Evolutionary conservation across 2,797 vertebrate genomes (phyloP).

Genomic region (Coccyzus lansbergi): DNA sequence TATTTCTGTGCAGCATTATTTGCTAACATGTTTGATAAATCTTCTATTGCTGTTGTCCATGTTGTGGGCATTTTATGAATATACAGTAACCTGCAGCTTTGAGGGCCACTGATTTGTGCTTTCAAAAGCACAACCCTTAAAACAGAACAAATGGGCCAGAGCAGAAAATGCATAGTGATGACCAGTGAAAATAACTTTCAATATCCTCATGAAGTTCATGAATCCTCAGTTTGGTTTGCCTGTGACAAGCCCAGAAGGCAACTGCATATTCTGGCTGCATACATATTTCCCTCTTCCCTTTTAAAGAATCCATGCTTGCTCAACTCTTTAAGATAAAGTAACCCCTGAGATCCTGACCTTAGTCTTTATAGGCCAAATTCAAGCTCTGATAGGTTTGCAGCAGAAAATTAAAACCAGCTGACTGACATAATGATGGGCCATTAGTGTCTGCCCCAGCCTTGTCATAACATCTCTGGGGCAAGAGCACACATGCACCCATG

Average conservation of each 20-base stretch:
- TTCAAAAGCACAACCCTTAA: background rate
- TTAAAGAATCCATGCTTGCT: background rate
- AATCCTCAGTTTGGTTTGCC: background rate
- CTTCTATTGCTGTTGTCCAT: background rate
- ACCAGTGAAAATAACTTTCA: background rate
- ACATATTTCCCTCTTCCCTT: background rate
- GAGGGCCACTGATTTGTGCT: background rate
- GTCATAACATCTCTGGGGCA: background rate
- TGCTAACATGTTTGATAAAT: background rate
- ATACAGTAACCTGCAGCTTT: background rate
- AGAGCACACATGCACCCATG: accelerated
- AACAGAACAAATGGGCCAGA: background rate
- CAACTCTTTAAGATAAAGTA: background rate
- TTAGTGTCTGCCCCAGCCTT: background rate
- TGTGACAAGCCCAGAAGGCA: background rate
- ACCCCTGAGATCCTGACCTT: background rate
- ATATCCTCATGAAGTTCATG: background rate
- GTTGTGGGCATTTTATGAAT: background rate
- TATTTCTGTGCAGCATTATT: background rate
- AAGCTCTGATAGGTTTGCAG: background rate
- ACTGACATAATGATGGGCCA: background rate
- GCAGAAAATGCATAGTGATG: background rate
- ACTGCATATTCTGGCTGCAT: background rate
- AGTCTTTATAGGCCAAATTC: background rate
- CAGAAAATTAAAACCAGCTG: background rate